phyloP scores from a whole-genome alignment of 2,113 vertebrate species.

The Onychorhynchus coronatus region DNA sequence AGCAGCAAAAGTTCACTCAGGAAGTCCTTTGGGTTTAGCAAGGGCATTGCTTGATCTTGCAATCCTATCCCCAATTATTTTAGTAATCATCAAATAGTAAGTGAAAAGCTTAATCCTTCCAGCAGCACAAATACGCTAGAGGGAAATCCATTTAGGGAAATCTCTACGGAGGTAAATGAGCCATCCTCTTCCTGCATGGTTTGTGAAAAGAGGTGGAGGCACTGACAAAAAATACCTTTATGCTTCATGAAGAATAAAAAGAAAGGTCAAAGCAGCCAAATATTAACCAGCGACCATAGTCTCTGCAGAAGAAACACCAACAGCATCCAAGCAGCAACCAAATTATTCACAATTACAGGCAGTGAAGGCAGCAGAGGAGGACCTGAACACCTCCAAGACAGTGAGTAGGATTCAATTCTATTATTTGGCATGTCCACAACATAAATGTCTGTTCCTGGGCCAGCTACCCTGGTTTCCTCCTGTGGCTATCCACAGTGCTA shows the following conservation, averaged over 20 bases:
- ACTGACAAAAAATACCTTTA: neutral
- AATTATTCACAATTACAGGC: neutral
- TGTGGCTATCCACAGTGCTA: neutral
- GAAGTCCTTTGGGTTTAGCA: neutral
- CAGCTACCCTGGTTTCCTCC: neutral
- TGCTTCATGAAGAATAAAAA: neutral
- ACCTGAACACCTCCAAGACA: neutral
- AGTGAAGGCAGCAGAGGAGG: neutral
- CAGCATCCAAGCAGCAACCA: neutral
- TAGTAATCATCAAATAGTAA: neutral
- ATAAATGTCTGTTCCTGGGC: neutral
- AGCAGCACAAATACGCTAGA: neutral
- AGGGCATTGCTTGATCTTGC: neutral
- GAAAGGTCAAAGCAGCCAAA: neutral
- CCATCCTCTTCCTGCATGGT: neutral
- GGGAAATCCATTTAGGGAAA: neutral
- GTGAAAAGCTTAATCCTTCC: constrained; percentile 13
- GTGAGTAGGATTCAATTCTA: neutral
- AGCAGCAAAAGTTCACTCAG: neutral
- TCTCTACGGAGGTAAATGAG: neutral
- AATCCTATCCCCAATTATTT: neutral
- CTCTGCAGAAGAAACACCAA: neutral
- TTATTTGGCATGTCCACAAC: neutral
- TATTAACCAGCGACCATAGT: neutral
- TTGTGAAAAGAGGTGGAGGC: neutral